A percentile compares a stretch with the other conserved stretches of the same genome.
Conservation (phyloP, 1,140 invertebrate species). For the Drosophila neocordata region DNA sequence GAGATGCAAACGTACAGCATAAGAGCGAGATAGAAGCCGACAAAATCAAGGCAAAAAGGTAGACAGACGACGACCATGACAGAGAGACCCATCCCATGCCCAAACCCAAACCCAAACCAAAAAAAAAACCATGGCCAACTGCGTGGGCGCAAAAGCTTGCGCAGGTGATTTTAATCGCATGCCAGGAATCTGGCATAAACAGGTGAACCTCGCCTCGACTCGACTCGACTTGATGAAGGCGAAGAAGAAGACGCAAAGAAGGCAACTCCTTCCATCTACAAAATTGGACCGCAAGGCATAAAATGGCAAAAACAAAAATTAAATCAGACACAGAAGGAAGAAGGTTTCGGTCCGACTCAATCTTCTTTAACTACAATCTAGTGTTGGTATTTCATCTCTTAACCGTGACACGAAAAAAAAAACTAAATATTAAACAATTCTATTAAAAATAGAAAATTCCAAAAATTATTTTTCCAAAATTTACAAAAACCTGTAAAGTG, state of each 20-base stretch:
- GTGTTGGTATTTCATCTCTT: not conserved
- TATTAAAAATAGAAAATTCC: too few species aligned
- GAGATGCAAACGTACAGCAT: slow-evolving; percentile 6
- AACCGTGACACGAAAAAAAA: slow-evolving; percentile 14
- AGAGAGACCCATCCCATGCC: slow-evolving; percentile 37
- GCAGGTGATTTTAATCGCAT: slow-evolving; percentile 82
- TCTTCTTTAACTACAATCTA: not conserved
- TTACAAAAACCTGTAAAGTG: too few species aligned
- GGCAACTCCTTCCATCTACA: slow-evolving; percentile 24
- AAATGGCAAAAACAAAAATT: slow-evolving; percentile 56
- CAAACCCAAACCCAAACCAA: slow-evolving; percentile 30
- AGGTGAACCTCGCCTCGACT: slow-evolving; percentile 64
- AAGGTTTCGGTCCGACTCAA: slow-evolving; percentile 3
- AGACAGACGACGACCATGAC: slow-evolving; percentile 41
- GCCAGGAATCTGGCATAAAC: slow-evolving; percentile 82
- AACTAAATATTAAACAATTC: too few species aligned
- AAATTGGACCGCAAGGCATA: slow-evolving; percentile 49
- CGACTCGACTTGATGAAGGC: slow-evolving; percentile 17
- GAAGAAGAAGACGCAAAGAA: not conserved
- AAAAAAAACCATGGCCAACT: slow-evolving; percentile 30
- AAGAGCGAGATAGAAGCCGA: slow-evolving; percentile 33
- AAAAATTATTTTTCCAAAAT: too few species aligned
- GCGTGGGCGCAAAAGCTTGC: slow-evolving; percentile 78
- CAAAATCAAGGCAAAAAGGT: slow-evolving; percentile 57
- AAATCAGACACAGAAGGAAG: slow-evolving; percentile 65